phyloP scores from a whole-genome alignment of 2,888 invertebrate species.

The Agrenia bidenticulata region DNA sequence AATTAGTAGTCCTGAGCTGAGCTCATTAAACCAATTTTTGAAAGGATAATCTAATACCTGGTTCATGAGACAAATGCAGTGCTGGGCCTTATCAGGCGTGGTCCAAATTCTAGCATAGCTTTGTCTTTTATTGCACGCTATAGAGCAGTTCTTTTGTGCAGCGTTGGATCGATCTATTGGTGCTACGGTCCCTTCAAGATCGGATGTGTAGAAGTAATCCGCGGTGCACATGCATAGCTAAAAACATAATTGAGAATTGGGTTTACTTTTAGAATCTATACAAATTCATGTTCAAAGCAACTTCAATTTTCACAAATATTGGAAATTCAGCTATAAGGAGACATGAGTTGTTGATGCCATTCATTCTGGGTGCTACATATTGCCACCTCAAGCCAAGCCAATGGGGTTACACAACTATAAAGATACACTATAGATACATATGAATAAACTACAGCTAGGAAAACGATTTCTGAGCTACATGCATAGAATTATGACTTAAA shows the following conservation, averaged over 20 bases:
- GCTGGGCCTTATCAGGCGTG: conserved; percentile 17
- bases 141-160: conserved; percentile 28
- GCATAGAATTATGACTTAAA: no score
- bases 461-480: no score
- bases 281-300: no score
- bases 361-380: no score
- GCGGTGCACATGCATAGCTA: conserved; percentile 34
- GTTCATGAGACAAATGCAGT: conserved; percentile 29
- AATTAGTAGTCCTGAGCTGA: neutral
- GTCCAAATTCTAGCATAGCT: conserved; percentile 35
- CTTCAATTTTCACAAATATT: no score
- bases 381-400: no score
- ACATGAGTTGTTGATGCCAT: no score
- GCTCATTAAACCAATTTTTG: neutral
- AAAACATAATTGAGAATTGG: neutral
- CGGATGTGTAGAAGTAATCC: conserved; percentile 32
- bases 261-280: no score
- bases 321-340: no score
- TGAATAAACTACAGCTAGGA: no score
- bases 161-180: conserved; percentile 26
- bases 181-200: conserved; percentile 28
- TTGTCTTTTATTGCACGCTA: conserved; percentile 32
- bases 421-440: no score
- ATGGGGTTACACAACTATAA: no score
- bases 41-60: conserved; percentile 22